Percentiles rank a stretch among this genome's conserved stretches.
These are phyloP conservation scores for Clinocottus analis DNA, from an alignment of 2,113 vertebrate species.

Conservation along the genomic window DNA sequence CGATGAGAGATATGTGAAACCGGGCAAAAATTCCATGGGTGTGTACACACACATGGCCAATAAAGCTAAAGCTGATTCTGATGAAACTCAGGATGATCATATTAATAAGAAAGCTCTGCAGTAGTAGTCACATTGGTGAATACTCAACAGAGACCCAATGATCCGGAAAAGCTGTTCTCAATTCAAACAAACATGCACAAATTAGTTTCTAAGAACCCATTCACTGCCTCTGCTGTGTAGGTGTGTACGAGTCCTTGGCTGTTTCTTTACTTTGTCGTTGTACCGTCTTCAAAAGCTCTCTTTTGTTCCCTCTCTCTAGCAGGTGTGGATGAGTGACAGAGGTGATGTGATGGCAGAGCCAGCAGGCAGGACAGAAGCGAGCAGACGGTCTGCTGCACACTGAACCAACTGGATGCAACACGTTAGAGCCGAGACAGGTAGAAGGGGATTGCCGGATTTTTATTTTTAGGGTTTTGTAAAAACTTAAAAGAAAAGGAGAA, in stretches of 20 bases:
- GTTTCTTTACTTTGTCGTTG: constrained; percentile 9
- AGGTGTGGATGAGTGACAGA: constrained; percentile 57
- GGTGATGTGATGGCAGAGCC: constrained; percentile 62
- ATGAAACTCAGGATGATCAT: background rate
- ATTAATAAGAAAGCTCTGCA: background rate
- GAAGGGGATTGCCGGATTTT: constrained; percentile 7
- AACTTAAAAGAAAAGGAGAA: constrained; percentile 10
- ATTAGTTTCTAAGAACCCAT: background rate
- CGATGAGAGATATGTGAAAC: too few relatives aligned
- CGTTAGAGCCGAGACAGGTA: constrained; percentile 59
- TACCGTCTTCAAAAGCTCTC: constrained; percentile 7
- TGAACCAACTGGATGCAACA: constrained; percentile 55
- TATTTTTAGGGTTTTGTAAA: background rate
- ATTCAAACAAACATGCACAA: background rate
- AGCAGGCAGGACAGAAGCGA: constrained; percentile 45
- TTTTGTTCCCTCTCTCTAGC: constrained; percentile 3
- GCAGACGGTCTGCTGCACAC: constrained; percentile 49
- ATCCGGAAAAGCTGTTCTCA: background rate
- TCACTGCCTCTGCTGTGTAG: constrained; percentile 29
- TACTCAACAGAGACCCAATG: background rate
- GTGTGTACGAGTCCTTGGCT: constrained; percentile 32
- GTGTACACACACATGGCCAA: too few relatives aligned
- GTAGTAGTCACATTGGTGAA: background rate
- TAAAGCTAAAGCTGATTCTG: too few relatives aligned
- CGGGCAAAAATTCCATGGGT: too few relatives aligned